phyloP scores from a whole-genome alignment of 2,113 vertebrate genomes.

The Trematocara marginatum region DNA sequence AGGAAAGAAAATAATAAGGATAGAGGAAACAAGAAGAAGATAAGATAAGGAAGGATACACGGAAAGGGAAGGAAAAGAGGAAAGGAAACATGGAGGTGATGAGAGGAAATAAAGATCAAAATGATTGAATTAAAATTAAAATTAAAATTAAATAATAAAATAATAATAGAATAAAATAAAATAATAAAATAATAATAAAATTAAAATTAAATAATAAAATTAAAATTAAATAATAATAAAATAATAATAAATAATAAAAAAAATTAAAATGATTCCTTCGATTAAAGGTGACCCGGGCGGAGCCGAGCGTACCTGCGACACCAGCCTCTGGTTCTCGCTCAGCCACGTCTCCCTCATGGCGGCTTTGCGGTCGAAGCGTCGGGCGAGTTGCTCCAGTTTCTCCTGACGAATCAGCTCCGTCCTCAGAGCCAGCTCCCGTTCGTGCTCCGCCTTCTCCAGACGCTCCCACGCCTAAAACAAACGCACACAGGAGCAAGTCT shows the following conservation, averaged over 20 bases:
- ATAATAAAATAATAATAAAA: too few species aligned
- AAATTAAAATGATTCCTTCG: not conserved
- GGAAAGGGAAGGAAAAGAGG: not conserved
- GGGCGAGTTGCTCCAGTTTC: constrained; percentile 97
- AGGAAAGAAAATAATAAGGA: not conserved
- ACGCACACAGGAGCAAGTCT: not conserved
- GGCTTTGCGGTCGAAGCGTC: constrained; percentile 95
- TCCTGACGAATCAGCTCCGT: constrained; percentile 97
- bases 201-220: too few species aligned
- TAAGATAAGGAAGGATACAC: fast-evolving
- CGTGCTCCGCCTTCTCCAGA: constrained; percentile 98
- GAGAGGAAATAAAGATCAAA: not conserved
- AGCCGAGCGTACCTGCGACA: constrained; percentile 44
- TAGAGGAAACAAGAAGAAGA: not conserved
- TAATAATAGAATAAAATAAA: too few species aligned
- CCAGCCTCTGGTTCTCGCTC: constrained; percentile 68
- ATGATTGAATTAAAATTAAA: too few species aligned
- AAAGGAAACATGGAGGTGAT: not conserved
- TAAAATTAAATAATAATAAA: too few species aligned
- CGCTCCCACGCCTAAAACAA: constrained; percentile 90
- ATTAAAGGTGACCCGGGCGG: fast-evolving
- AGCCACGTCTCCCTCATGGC: constrained; percentile 93
- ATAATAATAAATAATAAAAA: too few species aligned
- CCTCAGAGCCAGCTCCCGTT: constrained; percentile 94
- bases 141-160: too few species aligned